A percentile compares a stretch with the other conserved stretches of the same genome.
These are phyloP conservation scores for Ptilodon capucinus DNA, from an alignment of 2,888 invertebrate genomes.

Conservation along the genomic window DNA sequence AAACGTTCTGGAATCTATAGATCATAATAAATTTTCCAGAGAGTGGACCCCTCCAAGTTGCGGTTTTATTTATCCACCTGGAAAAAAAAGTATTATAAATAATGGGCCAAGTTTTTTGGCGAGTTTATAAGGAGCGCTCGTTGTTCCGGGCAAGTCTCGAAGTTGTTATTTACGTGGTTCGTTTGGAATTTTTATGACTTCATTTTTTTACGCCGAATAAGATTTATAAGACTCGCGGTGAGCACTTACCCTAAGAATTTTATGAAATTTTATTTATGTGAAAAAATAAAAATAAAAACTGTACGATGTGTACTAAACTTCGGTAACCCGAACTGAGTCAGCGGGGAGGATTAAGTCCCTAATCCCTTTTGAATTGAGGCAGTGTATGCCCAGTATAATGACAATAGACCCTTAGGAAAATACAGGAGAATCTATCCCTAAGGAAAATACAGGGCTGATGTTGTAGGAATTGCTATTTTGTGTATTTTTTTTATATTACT, in stretches of 20 bases:
- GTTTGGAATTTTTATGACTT: constrained; percentile 21
- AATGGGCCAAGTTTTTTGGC: constrained; percentile 54
- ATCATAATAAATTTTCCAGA: constrained; percentile 63
- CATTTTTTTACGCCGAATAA: neutral
- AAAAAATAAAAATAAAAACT: too few species aligned
- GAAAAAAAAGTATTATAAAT: constrained; percentile 55
- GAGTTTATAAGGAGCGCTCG: constrained; percentile 21
- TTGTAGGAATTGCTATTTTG: neutral
- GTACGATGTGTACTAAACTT: too few species aligned
- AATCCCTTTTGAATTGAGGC: too few species aligned
- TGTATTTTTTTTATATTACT: neutral
- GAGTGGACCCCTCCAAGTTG: constrained; percentile 32
- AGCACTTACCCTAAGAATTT: too few species aligned
- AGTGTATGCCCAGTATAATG: too few species aligned
- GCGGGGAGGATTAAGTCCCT: too few species aligned
- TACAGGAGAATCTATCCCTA: too few species aligned
- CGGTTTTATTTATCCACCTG: constrained; percentile 55
- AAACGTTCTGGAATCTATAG: constrained; percentile 56
- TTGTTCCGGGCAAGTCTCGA: constrained; percentile 24
- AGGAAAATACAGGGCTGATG: too few species aligned
- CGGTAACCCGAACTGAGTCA: too few species aligned
- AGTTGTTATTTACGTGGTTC: neutral
- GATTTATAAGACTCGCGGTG: neutral
- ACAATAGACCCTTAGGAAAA: too few species aligned
- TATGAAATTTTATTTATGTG: too few species aligned